phyloP scores from a whole-genome alignment of 2,797 vertebrate species.

The Semotilus atromaculatus region DNA sequence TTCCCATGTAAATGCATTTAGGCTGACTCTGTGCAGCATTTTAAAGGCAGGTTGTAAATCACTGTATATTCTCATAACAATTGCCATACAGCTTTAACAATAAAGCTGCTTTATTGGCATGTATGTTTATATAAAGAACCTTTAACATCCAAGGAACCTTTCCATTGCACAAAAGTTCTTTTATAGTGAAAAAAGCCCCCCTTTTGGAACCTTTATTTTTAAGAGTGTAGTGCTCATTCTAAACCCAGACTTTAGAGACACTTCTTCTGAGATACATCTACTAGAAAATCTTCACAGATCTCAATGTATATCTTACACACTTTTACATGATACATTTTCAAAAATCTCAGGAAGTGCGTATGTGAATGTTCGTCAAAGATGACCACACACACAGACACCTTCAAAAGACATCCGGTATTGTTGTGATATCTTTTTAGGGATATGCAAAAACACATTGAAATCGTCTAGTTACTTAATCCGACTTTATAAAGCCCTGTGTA shows the following conservation, averaged over 20 bases:
- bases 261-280: slow-evolving; percentile 1
- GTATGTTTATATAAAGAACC: not conserved
- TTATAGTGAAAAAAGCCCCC: not conserved
- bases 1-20: not conserved
- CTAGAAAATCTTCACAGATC: slow-evolving; percentile 25
- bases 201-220: not conserved
- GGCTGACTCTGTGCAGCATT: not conserved
- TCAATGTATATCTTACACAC: slow-evolving; percentile 25
- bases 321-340: slow-evolving; percentile 29
- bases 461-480: not conserved
- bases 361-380: slow-evolving; percentile 24
- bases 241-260: not conserved
- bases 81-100: not conserved
- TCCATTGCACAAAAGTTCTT: not conserved
- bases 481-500: slow-evolving; percentile 1
- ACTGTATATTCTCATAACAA: not conserved
- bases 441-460: not conserved
- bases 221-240: not conserved
- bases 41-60: not conserved
- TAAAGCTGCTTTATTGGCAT: not conserved
- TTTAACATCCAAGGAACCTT: not conserved
- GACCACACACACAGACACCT: slow-evolving; percentile 2
- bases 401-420: slow-evolving; percentile 10
- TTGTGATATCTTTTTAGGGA: not conserved
- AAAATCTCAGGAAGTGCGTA: slow-evolving; percentile 38